A percentile compares a stretch with the other conserved stretches of the same genome.
Evolutionary conservation across 2,797 vertebrate species (phyloP).

Genomic region (Eidolon dupreanum): DNA sequence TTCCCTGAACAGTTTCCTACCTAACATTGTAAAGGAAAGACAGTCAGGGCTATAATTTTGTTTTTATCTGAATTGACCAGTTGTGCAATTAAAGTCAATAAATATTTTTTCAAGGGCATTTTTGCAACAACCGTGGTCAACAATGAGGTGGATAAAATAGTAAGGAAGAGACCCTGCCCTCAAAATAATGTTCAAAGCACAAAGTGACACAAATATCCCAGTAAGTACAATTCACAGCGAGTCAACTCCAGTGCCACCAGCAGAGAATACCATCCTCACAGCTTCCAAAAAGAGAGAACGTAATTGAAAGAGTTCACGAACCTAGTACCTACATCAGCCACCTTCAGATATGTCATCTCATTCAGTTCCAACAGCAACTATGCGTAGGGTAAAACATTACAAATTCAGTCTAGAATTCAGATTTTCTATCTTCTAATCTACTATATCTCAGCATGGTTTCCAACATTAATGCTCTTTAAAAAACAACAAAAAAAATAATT

Average conservation of each 20-base stretch:
- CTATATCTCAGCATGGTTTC: not conserved
- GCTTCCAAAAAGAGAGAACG: not conserved
- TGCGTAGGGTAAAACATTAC: not conserved
- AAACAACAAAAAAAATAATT: not conserved
- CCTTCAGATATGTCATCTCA: not conserved
- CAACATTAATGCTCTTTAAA: not conserved
- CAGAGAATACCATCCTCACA: fast-evolving
- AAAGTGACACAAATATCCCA: not conserved
- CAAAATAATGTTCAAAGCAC: not conserved
- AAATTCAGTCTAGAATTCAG: not conserved
- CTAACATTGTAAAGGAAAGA: not conserved
- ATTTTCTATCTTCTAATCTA: not conserved
- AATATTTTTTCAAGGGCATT: not conserved
- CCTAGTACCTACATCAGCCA: not conserved
- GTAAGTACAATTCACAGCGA: not conserved
- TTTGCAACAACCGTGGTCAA: not conserved
- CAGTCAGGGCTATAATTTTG: not conserved
- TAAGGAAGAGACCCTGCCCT: not conserved
- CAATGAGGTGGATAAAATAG: not conserved
- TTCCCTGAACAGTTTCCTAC: not conserved
- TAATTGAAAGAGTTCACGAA: not conserved
- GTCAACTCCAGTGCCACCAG: not conserved
- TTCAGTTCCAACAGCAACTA: not conserved
- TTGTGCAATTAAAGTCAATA: not conserved
- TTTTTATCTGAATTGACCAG: not conserved